These are phyloP conservation scores for Sinhomidia bicolor DNA, from an alignment of 2,888 invertebrate species.

Conservation along the genomic window DNA sequence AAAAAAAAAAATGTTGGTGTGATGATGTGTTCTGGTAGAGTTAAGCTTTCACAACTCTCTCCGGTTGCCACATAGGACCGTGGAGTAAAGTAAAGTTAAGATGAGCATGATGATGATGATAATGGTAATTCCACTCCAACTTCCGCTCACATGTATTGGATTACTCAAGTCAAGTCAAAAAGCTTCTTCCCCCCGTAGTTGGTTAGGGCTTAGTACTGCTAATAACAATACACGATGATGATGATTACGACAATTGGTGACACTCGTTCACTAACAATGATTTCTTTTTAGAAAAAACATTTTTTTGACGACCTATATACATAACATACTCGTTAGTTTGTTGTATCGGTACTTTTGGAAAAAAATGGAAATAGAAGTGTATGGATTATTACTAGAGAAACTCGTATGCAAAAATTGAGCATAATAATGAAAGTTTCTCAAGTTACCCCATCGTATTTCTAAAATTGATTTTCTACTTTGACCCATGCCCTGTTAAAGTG, in stretches of 20 bases:
- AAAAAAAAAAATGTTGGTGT: background rate
- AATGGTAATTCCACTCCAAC: slow-evolving; percentile 45
- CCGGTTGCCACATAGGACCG: background rate
- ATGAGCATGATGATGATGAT: slow-evolving; percentile 39
- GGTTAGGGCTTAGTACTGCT: background rate
- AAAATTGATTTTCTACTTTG: too few species aligned
- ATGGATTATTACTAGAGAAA: too few species aligned
- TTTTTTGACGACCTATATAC: background rate
- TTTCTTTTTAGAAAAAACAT: background rate
- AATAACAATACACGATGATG: slow-evolving; percentile 6
- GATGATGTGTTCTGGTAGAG: slow-evolving; percentile 3
- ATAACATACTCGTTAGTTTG: too few species aligned
- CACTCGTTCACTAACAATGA: background rate
- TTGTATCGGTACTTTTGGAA: too few species aligned
- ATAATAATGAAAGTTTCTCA: too few species aligned
- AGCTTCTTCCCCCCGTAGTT: background rate
- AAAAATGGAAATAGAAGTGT: too few species aligned
- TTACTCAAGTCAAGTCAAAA: slow-evolving; percentile 68
- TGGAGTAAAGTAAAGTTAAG: slow-evolving; percentile 15
- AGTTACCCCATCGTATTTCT: too few species aligned
- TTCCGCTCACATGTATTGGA: slow-evolving; percentile 61
- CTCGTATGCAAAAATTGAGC: too few species aligned
- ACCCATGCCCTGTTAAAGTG: too few species aligned
- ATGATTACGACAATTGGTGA: background rate
- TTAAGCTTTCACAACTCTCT: background rate